Conservation (phyloP, 2,113 vertebrate genomes). For the Salvelinus namaycush region DNA sequence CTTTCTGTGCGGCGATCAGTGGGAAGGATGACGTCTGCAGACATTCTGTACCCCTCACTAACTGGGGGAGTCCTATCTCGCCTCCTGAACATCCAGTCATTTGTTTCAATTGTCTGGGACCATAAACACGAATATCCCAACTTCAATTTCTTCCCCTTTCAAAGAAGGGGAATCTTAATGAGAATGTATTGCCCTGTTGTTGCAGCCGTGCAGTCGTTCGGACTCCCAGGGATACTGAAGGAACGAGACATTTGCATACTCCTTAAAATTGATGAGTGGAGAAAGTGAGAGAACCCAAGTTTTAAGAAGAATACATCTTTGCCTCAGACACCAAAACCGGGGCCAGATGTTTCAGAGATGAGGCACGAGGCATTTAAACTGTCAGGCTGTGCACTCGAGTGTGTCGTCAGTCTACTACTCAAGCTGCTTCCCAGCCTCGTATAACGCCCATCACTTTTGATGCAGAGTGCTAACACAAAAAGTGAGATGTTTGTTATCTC, state of each 20-base stretch:
- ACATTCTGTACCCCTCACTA: background rate
- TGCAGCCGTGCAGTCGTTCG: constrained; percentile 32
- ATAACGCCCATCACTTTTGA: constrained; percentile 38
- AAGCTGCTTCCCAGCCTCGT: constrained; percentile 40
- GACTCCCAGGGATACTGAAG: constrained; percentile 44
- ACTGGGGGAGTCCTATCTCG: constrained; percentile 39
- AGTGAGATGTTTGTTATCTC: constrained; percentile 62
- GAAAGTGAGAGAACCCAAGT: constrained; percentile 44
- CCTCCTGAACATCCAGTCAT: constrained; percentile 53
- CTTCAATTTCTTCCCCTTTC: constrained; percentile 54
- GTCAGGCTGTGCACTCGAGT: constrained; percentile 29
- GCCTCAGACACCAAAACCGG: constrained; percentile 33
- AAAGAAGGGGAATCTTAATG: constrained; percentile 59
- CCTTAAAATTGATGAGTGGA: constrained; percentile 59
- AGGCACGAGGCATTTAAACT: constrained; percentile 50
- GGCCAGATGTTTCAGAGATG: constrained; percentile 58
- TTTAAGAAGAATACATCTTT: constrained; percentile 30
- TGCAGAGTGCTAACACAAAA: constrained; percentile 40
- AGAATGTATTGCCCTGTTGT: constrained; percentile 66
- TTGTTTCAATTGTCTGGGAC: constrained; percentile 67
- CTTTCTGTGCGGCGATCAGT: constrained; percentile 36
- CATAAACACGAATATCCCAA: constrained; percentile 61
- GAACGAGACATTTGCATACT: constrained; percentile 55
- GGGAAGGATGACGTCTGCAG: constrained; percentile 1
- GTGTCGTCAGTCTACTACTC: constrained; percentile 35